Percentiles rank a stretch among this genome's conserved stretches.
phyloP scores from a whole-genome alignment of 2,888 invertebrate species.

The Melikaiella ostensackeni region DNA sequence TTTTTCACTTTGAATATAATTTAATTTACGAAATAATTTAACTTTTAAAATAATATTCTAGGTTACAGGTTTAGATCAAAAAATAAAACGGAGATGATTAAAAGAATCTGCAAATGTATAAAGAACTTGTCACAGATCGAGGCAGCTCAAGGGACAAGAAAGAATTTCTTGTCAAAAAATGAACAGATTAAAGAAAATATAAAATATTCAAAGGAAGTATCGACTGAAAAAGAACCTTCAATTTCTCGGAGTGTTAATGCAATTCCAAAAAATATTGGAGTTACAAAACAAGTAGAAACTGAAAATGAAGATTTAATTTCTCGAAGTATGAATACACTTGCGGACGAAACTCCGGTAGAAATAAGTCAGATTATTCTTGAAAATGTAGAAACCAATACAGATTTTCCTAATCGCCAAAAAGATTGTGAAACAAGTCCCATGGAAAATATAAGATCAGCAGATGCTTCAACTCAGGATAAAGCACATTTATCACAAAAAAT shows the following conservation, averaged over 20 bases:
- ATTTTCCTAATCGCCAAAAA: not conserved
- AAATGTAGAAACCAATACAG: slow-evolving; percentile 31
- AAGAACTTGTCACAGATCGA: not conserved
- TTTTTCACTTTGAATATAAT: not conserved
- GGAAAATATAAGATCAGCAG: not conserved
- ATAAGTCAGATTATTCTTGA: slow-evolving; percentile 11
- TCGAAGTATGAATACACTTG: slow-evolving; percentile 31
- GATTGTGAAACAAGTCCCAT: slow-evolving; percentile 9
- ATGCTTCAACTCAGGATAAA: not conserved
- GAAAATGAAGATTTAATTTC: not conserved
- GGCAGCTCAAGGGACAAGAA: not conserved
- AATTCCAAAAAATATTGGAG: not conserved
- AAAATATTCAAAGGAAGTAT: not conserved
- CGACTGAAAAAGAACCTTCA: not conserved
- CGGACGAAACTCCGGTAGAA: slow-evolving; percentile 8
- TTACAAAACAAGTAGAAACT: slow-evolving; percentile 21
- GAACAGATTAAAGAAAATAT: not conserved
- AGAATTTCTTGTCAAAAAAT: not conserved
- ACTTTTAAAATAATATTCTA: not conserved
- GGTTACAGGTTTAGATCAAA: not conserved
- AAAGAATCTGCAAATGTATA: slow-evolving; percentile 18
- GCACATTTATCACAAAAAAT: not conserved
- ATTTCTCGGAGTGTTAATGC: not conserved
- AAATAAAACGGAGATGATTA: not conserved
- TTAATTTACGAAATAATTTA: not conserved